Evolutionary conservation across 2,888 invertebrate species (phyloP), one percentile per base, ranked within the genome.

Genomic region (Ochropacha duplaris): DNA sequence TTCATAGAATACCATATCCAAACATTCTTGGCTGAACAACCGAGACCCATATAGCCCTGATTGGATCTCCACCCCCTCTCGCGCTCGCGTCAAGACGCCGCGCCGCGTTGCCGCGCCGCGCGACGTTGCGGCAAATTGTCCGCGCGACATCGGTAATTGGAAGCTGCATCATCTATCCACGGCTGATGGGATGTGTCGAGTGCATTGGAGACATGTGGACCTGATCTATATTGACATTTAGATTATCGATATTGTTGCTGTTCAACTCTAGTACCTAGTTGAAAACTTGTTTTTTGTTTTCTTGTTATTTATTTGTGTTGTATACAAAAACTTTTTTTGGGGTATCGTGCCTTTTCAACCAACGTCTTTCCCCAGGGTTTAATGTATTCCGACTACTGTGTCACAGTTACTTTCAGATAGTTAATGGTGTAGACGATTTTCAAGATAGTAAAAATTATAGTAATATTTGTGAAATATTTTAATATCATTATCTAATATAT

Each of bases 121-220:
- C 56, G 52, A 58, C 61, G 60, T 57, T 24, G 59, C 59, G 57
- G 68, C 66, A 67, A 72, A 68, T 74, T 75, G 72, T 74, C 66
- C 62, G 60, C 66, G 58, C 60, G 60, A 50, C 59, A 55, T 22
- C 62, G 59, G 66, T 76, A 72, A 76, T 74, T 73, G 76, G 67
- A 70, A 68, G 44, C 63, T 63, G 60, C 66, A 60, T 59, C 58
- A 22, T 31, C 31, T 44, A 44, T 44, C 44, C 19, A 44, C n/a
- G n/a, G 51, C 9, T 51, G 51, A 51, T 51, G 28, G 51, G 14
- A 51, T 34, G 31, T 52, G 52, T 52, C 52, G 31, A 9, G 26
- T 8, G 24, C 50, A 50, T 12, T 3, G n/a, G 4, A 22, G 11
- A 19, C n/a, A 9, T 44, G 44, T 44, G n/a, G 8, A 9, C 2